Conservation (phyloP, 2,797 vertebrate genomes). For the Betta splendens region DNA sequence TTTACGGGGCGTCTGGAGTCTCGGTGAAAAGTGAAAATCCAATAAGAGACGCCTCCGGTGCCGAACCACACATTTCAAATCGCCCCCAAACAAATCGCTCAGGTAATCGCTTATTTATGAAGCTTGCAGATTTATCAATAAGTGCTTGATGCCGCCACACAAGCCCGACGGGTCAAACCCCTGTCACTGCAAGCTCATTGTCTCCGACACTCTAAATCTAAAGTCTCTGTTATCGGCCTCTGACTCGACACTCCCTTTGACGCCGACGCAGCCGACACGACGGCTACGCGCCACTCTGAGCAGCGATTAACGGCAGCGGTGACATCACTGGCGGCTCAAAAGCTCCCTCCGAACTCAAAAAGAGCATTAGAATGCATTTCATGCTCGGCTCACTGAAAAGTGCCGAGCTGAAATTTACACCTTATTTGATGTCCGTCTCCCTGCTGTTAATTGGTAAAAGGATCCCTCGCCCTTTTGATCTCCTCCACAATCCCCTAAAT, state of each 20-base stretch:
- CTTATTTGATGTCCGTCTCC: conserved; percentile 91
- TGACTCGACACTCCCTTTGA: conserved; percentile 88
- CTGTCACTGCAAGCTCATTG: conserved; percentile 68
- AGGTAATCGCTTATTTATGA: conserved; percentile 57
- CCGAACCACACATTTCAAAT: conserved; percentile 67
- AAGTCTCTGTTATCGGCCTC: conserved; percentile 79
- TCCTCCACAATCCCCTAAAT: conserved; percentile 90
- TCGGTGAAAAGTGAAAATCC: conserved; percentile 54
- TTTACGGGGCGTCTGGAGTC: conserved; percentile 42
- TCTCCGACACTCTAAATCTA: conserved; percentile 56
- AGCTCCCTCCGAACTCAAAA: conserved; percentile 82
- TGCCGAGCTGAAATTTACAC: conserved; percentile 92
- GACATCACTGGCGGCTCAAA: conserved; percentile 87
- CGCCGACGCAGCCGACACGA: conserved; percentile 82
- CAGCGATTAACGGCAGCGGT: conserved; percentile 83
- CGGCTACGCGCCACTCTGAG: conserved; percentile 84
- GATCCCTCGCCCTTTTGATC: conserved; percentile 91
- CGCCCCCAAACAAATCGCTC: conserved; percentile 55
- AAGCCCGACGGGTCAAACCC: conserved; percentile 56
- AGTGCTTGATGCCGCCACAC: conserved; percentile 45
- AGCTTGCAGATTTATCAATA: conserved; percentile 77
- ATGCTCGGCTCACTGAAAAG: conserved; percentile 88
- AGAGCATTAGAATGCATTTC: conserved; percentile 91
- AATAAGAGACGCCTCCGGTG: conserved; percentile 53
- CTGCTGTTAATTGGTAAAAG: conserved; percentile 91